phyloP scores from a whole-genome alignment of 2,797 vertebrate genomes.

The Catharus ustulatus region DNA sequence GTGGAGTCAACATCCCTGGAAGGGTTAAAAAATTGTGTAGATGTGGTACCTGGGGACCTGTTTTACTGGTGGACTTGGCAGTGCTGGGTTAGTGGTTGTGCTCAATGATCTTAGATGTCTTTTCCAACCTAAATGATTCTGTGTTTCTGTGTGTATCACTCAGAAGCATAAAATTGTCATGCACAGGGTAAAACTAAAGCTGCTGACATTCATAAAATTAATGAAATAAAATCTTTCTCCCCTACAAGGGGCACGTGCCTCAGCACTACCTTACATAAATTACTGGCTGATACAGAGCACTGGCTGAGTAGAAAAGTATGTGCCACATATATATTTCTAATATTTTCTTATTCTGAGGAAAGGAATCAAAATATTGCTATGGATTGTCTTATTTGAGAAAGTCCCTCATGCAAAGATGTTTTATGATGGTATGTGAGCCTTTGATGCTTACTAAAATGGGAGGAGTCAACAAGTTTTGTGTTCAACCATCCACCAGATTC shows the following conservation, averaged over 20 bases:
- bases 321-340: neutral
- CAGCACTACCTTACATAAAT: neutral
- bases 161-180: neutral
- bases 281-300: neutral
- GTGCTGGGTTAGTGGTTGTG: neutral
- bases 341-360: neutral
- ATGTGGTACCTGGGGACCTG: neutral
- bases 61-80: neutral
- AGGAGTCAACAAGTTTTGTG: neutral
- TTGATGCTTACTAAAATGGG: neutral
- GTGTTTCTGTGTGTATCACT: neutral
- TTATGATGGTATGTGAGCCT: neutral
- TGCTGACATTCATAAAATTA: neutral
- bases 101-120: neutral
- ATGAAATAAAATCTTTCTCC: neutral
- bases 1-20: neutral
- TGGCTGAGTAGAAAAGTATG: neutral
- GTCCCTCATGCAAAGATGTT: neutral
- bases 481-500: neutral
- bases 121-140: neutral
- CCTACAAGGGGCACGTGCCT: neutral
- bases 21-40: neutral
- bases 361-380: neutral
- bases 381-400: neutral
- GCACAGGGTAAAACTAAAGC: neutral